phyloP scores from a whole-genome alignment of 2,113 vertebrate species.

The Anseranas semipalmata region DNA sequence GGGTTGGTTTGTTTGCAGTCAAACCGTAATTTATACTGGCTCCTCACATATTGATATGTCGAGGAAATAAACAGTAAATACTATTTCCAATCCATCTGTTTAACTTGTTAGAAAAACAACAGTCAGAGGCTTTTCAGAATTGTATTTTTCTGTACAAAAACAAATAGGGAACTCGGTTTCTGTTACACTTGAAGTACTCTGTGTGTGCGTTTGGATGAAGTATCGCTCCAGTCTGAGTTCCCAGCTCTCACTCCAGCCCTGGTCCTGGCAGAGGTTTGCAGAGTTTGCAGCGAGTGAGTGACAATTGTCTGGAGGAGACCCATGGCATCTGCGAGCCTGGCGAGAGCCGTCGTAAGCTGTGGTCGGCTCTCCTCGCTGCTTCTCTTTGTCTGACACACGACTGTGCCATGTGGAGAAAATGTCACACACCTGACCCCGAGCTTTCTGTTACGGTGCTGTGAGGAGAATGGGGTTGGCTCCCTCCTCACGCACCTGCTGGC shows the following conservation, averaged over 20 bases:
- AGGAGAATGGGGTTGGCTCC: background rate
- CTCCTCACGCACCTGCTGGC: background rate
- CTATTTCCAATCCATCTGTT: conserved; percentile 83
- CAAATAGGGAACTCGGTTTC: background rate
- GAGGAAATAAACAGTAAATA: conserved; percentile 83
- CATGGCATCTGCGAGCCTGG: background rate
- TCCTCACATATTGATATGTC: conserved; percentile 82
- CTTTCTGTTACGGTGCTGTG: accelerated
- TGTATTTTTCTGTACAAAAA: conserved; percentile 27
- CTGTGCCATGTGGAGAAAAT: background rate
- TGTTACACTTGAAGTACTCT: background rate
- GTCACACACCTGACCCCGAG: background rate
- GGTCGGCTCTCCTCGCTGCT: background rate
- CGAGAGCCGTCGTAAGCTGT: background rate
- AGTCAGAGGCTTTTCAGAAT: conserved; percentile 74
- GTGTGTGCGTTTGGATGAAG: background rate
- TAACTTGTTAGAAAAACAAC: conserved; percentile 74
- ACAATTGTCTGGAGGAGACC: background rate
- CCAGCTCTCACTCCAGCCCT: background rate
- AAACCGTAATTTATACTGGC: conserved; percentile 77
- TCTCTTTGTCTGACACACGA: background rate
- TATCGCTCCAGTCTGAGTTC: background rate
- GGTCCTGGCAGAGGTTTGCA: background rate
- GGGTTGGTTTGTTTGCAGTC: conserved; percentile 78
- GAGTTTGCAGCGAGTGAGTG: background rate